Evolutionary conservation across 2,797 vertebrate genomes (phyloP).

Genomic region (Gallinago nigripennis): DNA sequence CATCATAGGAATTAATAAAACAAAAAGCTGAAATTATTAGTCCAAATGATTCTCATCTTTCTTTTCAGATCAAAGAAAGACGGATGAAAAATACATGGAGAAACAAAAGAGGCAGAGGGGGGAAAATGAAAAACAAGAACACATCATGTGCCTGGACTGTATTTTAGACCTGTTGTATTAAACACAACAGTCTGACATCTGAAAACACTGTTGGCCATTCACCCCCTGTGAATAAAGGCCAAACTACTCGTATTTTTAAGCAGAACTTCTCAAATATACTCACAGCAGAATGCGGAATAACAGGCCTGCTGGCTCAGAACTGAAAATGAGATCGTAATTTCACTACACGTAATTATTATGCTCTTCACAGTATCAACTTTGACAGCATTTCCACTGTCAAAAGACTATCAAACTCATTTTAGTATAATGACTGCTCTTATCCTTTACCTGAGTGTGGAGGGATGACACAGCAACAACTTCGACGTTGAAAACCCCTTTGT

Average conservation of each 20-base stretch:
- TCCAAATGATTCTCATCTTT: neutral
- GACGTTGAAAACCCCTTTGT: constrained; percentile 97
- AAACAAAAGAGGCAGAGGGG: neutral
- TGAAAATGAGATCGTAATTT: constrained; percentile 33
- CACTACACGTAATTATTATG: neutral
- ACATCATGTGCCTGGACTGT: neutral
- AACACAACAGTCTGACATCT: constrained; percentile 4
- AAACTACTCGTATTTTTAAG: neutral
- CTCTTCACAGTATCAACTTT: neutral
- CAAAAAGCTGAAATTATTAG: neutral
- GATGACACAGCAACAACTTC: constrained; percentile 93
- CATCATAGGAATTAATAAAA: neutral
- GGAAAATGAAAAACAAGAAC: neutral
- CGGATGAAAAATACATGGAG: neutral
- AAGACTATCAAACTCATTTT: neutral
- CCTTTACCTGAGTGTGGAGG: constrained; percentile 93
- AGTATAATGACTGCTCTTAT: neutral
- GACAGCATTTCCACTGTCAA: neutral
- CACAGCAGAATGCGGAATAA: neutral
- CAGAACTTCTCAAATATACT: constrained; percentile 15
- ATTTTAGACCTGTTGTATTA: neutral
- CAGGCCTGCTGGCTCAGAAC: constrained; percentile 48
- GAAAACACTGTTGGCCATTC: constrained; percentile 16
- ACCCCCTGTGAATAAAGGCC: neutral
- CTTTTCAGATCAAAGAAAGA: neutral